Evolutionary conservation across 1,140 invertebrate species (phyloP), one percentile per base, ranked within the genome.

Genomic region (Ridgeia piscesae): DNA sequence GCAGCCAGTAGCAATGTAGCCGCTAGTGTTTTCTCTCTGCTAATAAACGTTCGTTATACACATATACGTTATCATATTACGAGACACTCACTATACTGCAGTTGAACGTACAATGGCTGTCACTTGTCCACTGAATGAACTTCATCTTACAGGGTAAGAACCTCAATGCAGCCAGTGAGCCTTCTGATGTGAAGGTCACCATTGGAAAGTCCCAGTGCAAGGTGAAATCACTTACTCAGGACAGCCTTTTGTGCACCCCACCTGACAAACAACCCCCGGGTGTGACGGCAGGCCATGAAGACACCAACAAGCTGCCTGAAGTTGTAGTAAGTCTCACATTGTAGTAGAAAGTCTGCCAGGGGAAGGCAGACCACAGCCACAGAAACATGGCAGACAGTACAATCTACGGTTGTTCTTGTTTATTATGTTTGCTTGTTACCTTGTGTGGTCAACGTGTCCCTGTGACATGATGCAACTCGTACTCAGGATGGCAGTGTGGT

Each of bases 121-220:
- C 0, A 77, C n/a, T 89, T 91, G n/a, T 42, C n/a, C 27, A 88
- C 31, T 6, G 35, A 33, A 91, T 90, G 34, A 90, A 35, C 50
- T 92, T 42, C 92, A 11, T 0, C 88, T 35, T 88, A 21, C 91
- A 89, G 96, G 98, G 98, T 11, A 98, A 98, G 95, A 98, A 98
- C 95, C 96, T 99, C 93, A 98, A 98, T 95, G 97, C 98, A 93
- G 98, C 98, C 11, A 98, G 98, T 95, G 98, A 98, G 95, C 98
- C 99, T 96, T 97, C 97, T 34, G 98, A 99, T 96, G 98, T 99
- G 0, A 97, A 98, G 94, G 99, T 99, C 11, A 98, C 98, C 17
- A 98, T 99, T 93, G 99, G 99, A 0, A 97, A 97, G 0, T 96
- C 97, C 94, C 96, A 97, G 8, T 99, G 99, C 95, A 99, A 99